A percentile compares a stretch with the other conserved stretches of the same genome.
Conservation (phyloP, 2,888 invertebrate genomes). For the Nasonovia ribisnigri region DNA sequence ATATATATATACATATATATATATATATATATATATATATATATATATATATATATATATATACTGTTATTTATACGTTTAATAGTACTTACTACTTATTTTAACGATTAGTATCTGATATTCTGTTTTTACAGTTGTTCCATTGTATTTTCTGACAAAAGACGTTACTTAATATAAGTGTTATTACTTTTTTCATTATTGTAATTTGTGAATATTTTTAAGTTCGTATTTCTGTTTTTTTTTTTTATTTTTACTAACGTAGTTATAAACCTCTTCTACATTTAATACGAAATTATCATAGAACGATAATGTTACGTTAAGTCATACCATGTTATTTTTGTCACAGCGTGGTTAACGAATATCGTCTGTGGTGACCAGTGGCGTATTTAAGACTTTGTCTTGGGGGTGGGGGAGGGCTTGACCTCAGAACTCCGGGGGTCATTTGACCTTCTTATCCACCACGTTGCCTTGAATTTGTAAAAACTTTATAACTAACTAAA, state of each 20-base stretch:
- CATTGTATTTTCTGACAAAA: neutral
- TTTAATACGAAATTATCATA: neutral
- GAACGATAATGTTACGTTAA: neutral
- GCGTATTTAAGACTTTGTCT: neutral
- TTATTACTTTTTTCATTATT: neutral
- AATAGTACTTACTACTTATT: neutral
- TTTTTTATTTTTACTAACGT: neutral
- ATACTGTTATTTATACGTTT: neutral
- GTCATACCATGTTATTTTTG: neutral
- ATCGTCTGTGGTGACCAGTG: neutral
- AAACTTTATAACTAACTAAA: neutral
- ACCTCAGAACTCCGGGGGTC: neutral
- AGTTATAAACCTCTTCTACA: neutral
- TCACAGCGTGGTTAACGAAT: neutral
- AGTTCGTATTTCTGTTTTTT: neutral
- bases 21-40: neutral
- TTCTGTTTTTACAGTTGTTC: neutral
- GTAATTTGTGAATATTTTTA: neutral
- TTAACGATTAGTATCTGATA: neutral
- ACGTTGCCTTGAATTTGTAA: neutral
- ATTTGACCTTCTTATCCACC: neutral
- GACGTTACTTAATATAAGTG: neutral
- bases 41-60: too few species aligned
- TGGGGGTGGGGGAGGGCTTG: neutral
- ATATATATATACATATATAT: neutral